Evolutionary conservation across 2,888 invertebrate genomes (phyloP).

Genomic region (Athalia cordata): DNA sequence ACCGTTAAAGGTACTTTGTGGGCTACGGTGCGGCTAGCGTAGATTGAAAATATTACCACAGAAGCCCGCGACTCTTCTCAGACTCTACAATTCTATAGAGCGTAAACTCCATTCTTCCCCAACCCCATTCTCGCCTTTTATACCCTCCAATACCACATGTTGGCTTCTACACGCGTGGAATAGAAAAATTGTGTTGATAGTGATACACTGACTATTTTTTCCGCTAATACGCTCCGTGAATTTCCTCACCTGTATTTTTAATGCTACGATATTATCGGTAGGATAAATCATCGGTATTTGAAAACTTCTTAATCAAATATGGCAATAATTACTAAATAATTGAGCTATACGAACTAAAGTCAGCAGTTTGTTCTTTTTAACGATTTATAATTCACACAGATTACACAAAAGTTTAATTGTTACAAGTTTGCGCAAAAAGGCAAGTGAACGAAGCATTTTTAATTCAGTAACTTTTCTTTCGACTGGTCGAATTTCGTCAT

Average conservation of each 20-base stretch:
- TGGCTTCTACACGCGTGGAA: neutral
- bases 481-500: too few relatives aligned
- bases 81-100: slow-evolving; percentile 37
- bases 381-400: too few relatives aligned
- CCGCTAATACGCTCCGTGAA: neutral
- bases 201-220: neutral
- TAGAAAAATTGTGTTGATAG: slow-evolving; percentile 3
- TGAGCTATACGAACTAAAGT: too few relatives aligned
- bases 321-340: too few relatives aligned
- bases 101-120: slow-evolving; percentile 13
- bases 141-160: neutral
- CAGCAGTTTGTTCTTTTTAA: too few relatives aligned
- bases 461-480: too few relatives aligned
- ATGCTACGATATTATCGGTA: neutral
- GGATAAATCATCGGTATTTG: neutral
- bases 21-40: slow-evolving; percentile 4
- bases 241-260: neutral
- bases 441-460: neutral
- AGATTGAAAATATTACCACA: slow-evolving; percentile 43
- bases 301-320: too few relatives aligned
- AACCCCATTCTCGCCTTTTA: slow-evolving; percentile 34
- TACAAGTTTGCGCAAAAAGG: neutral
- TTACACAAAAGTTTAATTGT: too few relatives aligned
- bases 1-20: slow-evolving; percentile 30
- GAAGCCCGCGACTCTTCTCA: slow-evolving; percentile 13